A percentile compares a stretch with the other conserved stretches of the same genome.
phyloP scores from a whole-genome alignment of 1,140 invertebrate species.

The Lamellibrachia luymesi region DNA sequence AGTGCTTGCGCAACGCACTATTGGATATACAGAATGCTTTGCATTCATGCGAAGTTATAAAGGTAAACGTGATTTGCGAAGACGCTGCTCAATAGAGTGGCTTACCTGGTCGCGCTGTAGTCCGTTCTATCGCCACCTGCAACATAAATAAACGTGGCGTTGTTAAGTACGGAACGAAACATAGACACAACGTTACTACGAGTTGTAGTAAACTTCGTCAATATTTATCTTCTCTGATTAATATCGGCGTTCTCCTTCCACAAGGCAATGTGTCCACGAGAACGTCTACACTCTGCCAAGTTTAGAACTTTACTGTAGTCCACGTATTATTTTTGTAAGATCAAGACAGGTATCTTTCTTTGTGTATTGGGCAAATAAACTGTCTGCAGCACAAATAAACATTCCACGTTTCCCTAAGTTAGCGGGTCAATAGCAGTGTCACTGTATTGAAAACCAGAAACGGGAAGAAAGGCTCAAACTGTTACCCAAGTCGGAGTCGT shows the following conservation, averaged over 20 bases:
- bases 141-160: not conserved
- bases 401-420: not conserved
- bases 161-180: not conserved
- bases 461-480: not conserved
- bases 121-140: not conserved
- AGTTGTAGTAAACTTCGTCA: not conserved
- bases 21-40: not conserved
- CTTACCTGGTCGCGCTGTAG: not conserved
- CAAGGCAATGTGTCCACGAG: not conserved
- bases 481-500: not conserved
- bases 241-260: not conserved
- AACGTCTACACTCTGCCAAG: not conserved
- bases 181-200: not conserved
- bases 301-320: not conserved
- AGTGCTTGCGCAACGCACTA: not conserved
- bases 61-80: not conserved
- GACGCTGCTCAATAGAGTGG: not conserved
- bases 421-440: not conserved
- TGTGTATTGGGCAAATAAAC: not conserved
- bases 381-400: not conserved
- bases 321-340: not conserved
- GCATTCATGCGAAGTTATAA: not conserved
- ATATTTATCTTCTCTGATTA: not conserved
- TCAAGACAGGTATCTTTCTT: not conserved
- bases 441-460: not conserved